Percentiles rank a stretch among this genome's conserved stretches.
phyloP scores from a whole-genome alignment of 1,140 invertebrate genomes.

The Diorhabda sublineata region DNA sequence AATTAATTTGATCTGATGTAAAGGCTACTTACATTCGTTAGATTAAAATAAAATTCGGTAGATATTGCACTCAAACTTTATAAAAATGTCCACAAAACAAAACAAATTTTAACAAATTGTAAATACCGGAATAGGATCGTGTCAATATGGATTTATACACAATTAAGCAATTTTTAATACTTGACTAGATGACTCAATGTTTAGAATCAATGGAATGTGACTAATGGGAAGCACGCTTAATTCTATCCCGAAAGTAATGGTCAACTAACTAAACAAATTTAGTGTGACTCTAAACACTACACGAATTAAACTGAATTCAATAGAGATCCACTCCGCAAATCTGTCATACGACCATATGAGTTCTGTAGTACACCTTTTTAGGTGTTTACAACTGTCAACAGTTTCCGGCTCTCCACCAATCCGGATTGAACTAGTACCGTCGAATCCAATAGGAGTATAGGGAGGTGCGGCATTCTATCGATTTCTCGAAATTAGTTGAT shows the following conservation, averaged over 20 bases:
- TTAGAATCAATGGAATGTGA: conserved; percentile 32
- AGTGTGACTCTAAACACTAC: conserved; percentile 19
- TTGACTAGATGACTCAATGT: conserved; percentile 33
- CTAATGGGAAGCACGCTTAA: conserved; percentile 15
- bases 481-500: conserved; percentile 36
- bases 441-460: conserved; percentile 27
- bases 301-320: conserved; percentile 29
- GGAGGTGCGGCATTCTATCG: conserved; percentile 36
- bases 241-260: conserved; percentile 9
- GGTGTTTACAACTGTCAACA: conserved; percentile 40
- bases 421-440: conserved; percentile 13
- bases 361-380: conserved; percentile 37
- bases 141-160: conserved; percentile 24
- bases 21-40: too few species aligned
- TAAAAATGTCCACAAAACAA: background rate
- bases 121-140: background rate
- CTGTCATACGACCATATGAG: conserved; percentile 28
- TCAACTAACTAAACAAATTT: conserved; percentile 18
- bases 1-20: too few species aligned
- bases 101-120: too few species aligned
- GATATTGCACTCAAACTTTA: background rate
- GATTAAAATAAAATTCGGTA: too few species aligned
- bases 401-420: conserved; percentile 29
- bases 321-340: conserved; percentile 24
- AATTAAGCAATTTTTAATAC: conserved; percentile 39